These are phyloP conservation scores for Meloidogyne floridensis DNA, from an alignment of 1,140 invertebrate species.

Conservation along the genomic window DNA sequence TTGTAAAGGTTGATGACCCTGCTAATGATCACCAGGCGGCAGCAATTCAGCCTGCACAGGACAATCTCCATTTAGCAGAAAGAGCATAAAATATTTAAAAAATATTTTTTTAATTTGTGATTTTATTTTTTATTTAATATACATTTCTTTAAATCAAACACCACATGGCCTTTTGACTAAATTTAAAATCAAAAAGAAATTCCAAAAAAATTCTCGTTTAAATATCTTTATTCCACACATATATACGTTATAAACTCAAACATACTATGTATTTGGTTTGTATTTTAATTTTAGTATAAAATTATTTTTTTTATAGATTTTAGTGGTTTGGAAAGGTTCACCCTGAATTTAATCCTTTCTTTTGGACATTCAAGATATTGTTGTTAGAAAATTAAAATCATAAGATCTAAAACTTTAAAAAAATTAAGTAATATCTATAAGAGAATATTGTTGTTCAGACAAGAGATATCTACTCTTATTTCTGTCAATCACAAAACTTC, in stretches of 20 bases:
- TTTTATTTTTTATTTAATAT: neutral
- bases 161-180: neutral
- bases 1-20: neutral
- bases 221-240: neutral
- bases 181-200: neutral
- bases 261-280: constrained; percentile 2
- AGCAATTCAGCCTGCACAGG: neutral
- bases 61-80: neutral
- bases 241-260: neutral
- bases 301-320: neutral
- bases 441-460: too few species aligned
- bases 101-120: neutral
- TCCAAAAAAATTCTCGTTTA: neutral
- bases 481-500: too few species aligned
- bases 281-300: neutral
- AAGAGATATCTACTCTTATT: too few species aligned
- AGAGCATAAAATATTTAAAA: neutral
- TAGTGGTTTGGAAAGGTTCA: too few species aligned
- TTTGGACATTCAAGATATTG: too few species aligned
- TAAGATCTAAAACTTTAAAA: too few species aligned
- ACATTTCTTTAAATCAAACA: neutral
- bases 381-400: too few species aligned
- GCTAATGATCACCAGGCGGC: neutral
- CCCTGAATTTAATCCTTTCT: too few species aligned
- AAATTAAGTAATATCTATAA: too few species aligned